Percentiles rank a stretch among this genome's conserved stretches.
Conservation (phyloP, 2,113 vertebrate genomes). For the Stigmatopora argus region DNA sequence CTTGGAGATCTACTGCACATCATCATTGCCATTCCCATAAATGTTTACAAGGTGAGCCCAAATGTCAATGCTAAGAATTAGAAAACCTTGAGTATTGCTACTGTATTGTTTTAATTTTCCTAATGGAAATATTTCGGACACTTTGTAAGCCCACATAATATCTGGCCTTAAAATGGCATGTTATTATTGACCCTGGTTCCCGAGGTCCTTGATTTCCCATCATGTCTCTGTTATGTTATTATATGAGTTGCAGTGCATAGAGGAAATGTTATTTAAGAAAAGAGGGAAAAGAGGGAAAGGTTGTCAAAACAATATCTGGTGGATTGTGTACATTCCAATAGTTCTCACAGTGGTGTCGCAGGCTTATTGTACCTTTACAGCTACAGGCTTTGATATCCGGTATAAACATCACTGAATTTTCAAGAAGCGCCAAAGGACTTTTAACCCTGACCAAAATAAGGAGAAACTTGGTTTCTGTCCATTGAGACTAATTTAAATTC, state of each 20-base stretch:
- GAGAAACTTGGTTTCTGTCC: not conserved
- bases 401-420: not conserved
- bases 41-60: constrained; percentile 85
- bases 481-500: constrained; percentile 7
- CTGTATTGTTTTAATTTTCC: not conserved
- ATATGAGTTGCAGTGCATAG: constrained; percentile 13
- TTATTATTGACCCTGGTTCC: constrained; percentile 38
- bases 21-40: constrained; percentile 88
- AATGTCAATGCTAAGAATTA: not conserved
- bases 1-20: constrained; percentile 92
- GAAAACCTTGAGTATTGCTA: not conserved
- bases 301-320: constrained; percentile 38
- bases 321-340: constrained; percentile 53
- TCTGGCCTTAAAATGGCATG: constrained; percentile 2
- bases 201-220: constrained; percentile 40
- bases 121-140: not conserved
- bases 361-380: not conserved
- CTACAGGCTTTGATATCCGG: constrained; percentile 1
- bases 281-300: constrained; percentile 18
- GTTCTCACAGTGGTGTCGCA: not conserved
- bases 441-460: not conserved
- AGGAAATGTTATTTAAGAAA: constrained; percentile 46
- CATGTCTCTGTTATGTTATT: constrained; percentile 44
- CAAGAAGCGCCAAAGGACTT: not conserved
- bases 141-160: not conserved